Conservation (phyloP, 2,888 invertebrate genomes). For the Timandra comae region DNA sequence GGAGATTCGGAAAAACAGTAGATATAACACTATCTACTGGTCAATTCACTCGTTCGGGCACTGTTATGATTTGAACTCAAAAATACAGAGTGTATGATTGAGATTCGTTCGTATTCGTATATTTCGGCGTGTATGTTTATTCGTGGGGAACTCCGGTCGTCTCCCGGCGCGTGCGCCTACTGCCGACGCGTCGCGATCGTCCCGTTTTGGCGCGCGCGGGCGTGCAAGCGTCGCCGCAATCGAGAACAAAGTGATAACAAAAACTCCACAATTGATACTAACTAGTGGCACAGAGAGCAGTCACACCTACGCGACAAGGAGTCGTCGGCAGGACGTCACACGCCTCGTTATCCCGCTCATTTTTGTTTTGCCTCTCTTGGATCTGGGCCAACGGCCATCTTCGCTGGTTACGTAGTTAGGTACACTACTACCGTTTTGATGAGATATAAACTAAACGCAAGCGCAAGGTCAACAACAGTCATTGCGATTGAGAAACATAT, state of each 20-base stretch:
- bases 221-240: constrained; percentile 47
- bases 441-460: constrained; percentile 38
- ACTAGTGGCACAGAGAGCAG: constrained; percentile 9
- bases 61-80: constrained; percentile 33
- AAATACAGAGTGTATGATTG: constrained; percentile 36
- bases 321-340: constrained; percentile 28
- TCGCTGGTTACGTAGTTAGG: constrained; percentile 30
- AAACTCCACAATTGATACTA: constrained; percentile 54
- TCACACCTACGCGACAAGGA: constrained; percentile 29
- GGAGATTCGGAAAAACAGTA: constrained; percentile 20
- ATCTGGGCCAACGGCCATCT: constrained; percentile 43
- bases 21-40: constrained; percentile 20
- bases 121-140: constrained; percentile 42
- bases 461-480: constrained; percentile 42
- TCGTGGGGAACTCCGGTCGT: constrained; percentile 49
- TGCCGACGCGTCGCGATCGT: constrained; percentile 25
- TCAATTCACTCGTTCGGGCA: constrained; percentile 25
- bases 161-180: constrained; percentile 54
- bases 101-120: constrained; percentile 57
- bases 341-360: constrained; percentile 39
- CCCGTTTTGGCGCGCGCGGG: constrained; percentile 49
- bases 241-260: constrained; percentile 69
- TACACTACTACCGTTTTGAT: constrained; percentile 30
- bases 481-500: constrained; percentile 19
- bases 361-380: constrained; percentile 52